Percentiles rank a stretch among this genome's conserved stretches.
Conservation (phyloP, 2,113 vertebrate species). For the Labrus mixtus region DNA sequence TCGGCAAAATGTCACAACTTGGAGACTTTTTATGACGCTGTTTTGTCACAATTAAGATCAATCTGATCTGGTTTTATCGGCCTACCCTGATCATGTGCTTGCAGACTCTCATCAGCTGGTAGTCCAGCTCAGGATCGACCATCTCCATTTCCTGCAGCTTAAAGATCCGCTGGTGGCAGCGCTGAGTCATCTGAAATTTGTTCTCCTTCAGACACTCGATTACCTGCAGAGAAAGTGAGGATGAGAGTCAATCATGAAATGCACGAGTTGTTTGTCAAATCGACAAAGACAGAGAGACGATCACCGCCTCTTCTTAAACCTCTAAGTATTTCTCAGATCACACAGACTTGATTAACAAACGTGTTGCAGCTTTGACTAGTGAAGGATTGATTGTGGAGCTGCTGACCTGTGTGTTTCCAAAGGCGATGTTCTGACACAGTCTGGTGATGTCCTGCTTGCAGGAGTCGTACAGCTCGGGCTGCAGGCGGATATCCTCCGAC, state of each 20-base stretch:
- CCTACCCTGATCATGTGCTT: constrained; percentile 99
- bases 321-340: too few species aligned
- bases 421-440: constrained; percentile 91
- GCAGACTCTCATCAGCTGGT: constrained; percentile 96
- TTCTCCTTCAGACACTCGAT: constrained; percentile 97
- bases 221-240: constrained; percentile 81
- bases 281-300: too few species aligned
- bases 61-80: too few species aligned
- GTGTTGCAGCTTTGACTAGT: too few species aligned
- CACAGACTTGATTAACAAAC: too few species aligned
- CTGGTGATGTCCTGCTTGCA: constrained; percentile 92
- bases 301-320: too few species aligned
- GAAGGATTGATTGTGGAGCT: neutral
- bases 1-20: too few species aligned
- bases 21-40: too few species aligned
- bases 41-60: too few species aligned
- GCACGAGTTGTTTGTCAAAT: too few species aligned
- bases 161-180: constrained; percentile 95
- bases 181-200: constrained; percentile 87
- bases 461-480: constrained; percentile 93
- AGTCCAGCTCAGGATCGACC: constrained; percentile 96
- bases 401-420: constrained; percentile 94
- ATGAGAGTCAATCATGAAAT: too few species aligned
- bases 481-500: constrained; percentile 96
- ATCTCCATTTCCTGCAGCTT: constrained; percentile 97